phyloP scores from a whole-genome alignment of 2,888 invertebrate genomes.

The Andrena praecox region DNA sequence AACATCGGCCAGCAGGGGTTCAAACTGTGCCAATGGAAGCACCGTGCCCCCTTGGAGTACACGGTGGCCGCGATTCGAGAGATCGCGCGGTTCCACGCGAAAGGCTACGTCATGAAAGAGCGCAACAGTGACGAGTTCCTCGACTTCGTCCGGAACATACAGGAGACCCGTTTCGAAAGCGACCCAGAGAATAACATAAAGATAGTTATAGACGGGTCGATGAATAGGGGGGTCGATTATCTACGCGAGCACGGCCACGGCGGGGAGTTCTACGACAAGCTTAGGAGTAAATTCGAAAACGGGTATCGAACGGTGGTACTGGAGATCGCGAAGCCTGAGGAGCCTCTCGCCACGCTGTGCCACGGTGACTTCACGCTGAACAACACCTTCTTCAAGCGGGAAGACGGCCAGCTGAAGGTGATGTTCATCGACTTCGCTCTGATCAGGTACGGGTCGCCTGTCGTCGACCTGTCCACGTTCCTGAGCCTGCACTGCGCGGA shows the following conservation, averaged over 20 bases:
- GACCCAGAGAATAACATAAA: background rate
- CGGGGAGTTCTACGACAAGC: conserved; percentile 68
- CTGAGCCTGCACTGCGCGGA: conserved; percentile 70
- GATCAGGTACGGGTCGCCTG: conserved; percentile 75
- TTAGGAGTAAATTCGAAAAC: conserved; percentile 59
- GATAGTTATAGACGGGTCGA: conserved; percentile 6
- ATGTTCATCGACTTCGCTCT: conserved; percentile 77
- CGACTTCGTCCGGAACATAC: conserved; percentile 61
- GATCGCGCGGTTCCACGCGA: conserved; percentile 78
- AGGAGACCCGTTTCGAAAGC: conserved; percentile 60
- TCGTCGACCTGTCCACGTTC: conserved; percentile 78
- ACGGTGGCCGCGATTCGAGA: conserved; percentile 72
- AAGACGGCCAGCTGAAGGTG: conserved; percentile 41
- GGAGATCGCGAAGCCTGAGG: conserved; percentile 60
- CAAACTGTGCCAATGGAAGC: conserved; percentile 45
- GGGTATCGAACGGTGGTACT: conserved; percentile 51
- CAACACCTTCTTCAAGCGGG: conserved; percentile 74
- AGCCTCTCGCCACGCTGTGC: conserved; percentile 78
- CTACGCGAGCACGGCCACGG: conserved; percentile 61
- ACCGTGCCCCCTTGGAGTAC: conserved; percentile 71
- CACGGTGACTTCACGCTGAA: conserved; percentile 81
- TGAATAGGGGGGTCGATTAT: conserved; percentile 66
- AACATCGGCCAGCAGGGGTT: conserved; percentile 73
- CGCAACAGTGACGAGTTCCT: conserved; percentile 64
- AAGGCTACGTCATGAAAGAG: conserved; percentile 76